Base-by-base conservation (phyloP, 2,113 vertebrate genomes). In the Nibea albiflora region DNA sequence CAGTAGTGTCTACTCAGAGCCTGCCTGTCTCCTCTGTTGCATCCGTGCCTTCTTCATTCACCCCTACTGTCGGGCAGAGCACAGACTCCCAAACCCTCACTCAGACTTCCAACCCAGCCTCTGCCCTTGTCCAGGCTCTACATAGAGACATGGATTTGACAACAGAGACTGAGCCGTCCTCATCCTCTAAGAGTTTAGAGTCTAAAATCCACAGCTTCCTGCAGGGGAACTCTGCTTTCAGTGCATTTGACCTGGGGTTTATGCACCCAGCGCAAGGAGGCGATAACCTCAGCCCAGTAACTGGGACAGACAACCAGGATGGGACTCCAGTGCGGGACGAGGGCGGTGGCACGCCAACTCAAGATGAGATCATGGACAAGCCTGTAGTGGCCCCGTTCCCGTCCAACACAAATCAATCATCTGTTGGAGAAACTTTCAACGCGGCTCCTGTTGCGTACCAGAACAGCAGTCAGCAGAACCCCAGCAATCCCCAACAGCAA, bases 281-380 rank as follows among this genome's bases (percentile, higher is more conserved):
- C 1, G 54, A 84, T 22, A 86, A 73, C 53, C 63, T 86, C 66
- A 94, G 91, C 57, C 94, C 93, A 0, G 86, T 56, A 1, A 44
- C 87, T 42, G 90, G 78, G 14, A 60, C 96, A n/a, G 98, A 99
- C 81, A 97, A 95, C 4, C 95, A 95, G 67, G 98, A 95, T 0
- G 98, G 98, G 3, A 99, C 98, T 0, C 98, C 98, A 0, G 97
- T 99, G 46, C 94, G 98, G 0, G 98, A 99, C 0, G 98, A 99
- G 69, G 95, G 97, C 0, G 97, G 98, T 4, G 97, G 97, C 60
- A 99, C 98, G 0, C 98, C 98, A 1, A 99, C 98, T 24, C 98
- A 99, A 85, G 98, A 99, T 0, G 98, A 99, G 91, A 96, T 98
- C 78, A 98, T 98, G 97, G 98, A 99, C 84, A 96, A 96, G 20